Evolutionary conservation across 1,140 invertebrate species (phyloP), one percentile per base, ranked within the genome.

Genomic region (Melanaphis sacchari): DNA sequence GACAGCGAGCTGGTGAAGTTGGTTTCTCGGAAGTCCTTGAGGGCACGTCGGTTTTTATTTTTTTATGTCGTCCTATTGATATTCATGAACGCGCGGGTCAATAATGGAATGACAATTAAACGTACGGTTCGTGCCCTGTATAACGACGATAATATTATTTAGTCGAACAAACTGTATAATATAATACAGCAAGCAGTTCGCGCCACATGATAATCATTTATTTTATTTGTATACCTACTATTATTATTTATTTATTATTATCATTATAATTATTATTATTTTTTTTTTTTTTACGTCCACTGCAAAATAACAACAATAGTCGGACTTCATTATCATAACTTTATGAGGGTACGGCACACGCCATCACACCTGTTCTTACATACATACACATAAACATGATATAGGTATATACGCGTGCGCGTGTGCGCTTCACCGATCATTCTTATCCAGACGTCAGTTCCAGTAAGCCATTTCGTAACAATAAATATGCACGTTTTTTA

Each of bases 341-440:
- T 92, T 43, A 92, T 92, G 91, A 92, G 91, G 91, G 91, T 92
- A 92, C 41, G 91, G 91, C 91, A 92, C 91, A 92, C 91, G 91
- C 91, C 66, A 92, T 92, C 91, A 92, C 91, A 92, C 91, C 91
- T 92, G 91, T 92, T 92, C 41, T 38, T n/a, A 38, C 24, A 89
- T 41, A 11, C 22, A 81, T 21, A 82, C 8, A 46, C 49, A 76
- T 11, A 36, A 21, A 52, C 31, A 52, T 89, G 49, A 36, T 52
- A n/a, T 88, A 88, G 40, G 31, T 66, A 24, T 26, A 26, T 41
- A 59, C 36, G n/a, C 9, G n/a, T 38, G 36, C 43, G 85, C 87
- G 87, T n/a, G n/a, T n/a, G 59, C 90, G 54, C 66, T 91, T 21
- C 38, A 26, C 41, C 91, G n/a, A 82, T 92, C 91, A 40, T 40